Base-by-base conservation (phyloP, 2,888 invertebrate genomes). In the Nudaria mundana region DNA sequence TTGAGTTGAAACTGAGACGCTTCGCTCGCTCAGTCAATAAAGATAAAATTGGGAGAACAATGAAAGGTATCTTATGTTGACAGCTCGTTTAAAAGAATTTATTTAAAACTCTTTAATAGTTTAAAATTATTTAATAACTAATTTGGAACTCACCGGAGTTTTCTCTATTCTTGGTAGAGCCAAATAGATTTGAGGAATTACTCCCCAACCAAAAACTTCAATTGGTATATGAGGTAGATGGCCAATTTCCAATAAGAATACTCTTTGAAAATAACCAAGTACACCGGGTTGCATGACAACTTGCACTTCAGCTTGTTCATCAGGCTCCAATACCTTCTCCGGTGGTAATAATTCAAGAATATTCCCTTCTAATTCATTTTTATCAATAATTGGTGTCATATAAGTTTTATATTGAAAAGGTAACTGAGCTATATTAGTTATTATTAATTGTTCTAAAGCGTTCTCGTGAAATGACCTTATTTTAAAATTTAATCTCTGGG, bases 101-200 rank as follows among this genome's bases (percentile, higher is more conserved):
- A n/a, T n/a, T n/a, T n/a, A n/a, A n/a, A n/a, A n/a, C n/a, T n/a
- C n/a, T n/a, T n/a, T n/a, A n/a, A n/a, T n/a, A n/a, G n/a, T n/a
- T n/a, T n/a, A n/a, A n/a, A n/a, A n/a, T n/a, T n/a, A n/a, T n/a
- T n/a, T n/a, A n/a, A n/a, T n/a, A n/a, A n/a, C n/a, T n/a, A n/a
- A n/a, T n/a, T n/a, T n/a, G n/a, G n/a, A n/a, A 24, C 33, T 24
- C 11, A 33, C 33, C 7, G 24, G 13, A 0, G 15, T 4, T 5
- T 30, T 5, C 2, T 26, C 22, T 7, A 83, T 79, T 44, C 90
- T 83, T 6, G 82, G 84, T 13, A 91, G 60, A 28, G 75, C 73
- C 15, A 91, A 63, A 61, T 89, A 91, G 18, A 92, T 67, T 80
- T 93, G 93, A 2, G 92, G 90, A 42, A 91, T 83, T 2, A 90